Evolutionary conservation across 2,797 vertebrate genomes (phyloP).

Genomic region (Periophthalmus magnuspinnatus): DNA sequence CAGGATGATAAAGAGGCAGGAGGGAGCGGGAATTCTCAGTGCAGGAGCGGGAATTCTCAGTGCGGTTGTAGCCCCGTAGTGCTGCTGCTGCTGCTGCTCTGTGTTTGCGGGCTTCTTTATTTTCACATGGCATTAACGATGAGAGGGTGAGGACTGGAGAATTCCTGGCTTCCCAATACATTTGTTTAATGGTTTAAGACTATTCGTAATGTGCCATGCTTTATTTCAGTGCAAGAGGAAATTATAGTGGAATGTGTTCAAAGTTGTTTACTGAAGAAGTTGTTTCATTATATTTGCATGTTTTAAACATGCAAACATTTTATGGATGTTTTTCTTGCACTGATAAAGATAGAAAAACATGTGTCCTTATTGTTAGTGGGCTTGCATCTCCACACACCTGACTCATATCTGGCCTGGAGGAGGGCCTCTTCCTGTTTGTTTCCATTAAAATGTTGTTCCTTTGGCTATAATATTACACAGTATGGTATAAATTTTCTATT

Average conservation of each 20-base stretch:
- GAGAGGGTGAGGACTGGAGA: constrained; percentile 17
- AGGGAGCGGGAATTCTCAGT: constrained; percentile 40
- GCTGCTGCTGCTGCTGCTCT: constrained; percentile 13
- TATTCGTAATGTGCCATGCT: neutral
- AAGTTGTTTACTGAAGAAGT: no score
- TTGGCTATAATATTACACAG: no score
- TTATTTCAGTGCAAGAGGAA: neutral
- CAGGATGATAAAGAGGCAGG: constrained; percentile 48
- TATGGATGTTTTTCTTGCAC: no score
- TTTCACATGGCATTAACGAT: constrained; percentile 6
- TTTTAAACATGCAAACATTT: no score
- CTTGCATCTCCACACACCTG: no score
- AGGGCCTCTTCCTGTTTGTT: no score
- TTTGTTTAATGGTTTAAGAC: neutral
- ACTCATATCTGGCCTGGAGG: no score
- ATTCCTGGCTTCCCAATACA: neutral
- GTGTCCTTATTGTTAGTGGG: no score
- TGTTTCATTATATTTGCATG: no score
- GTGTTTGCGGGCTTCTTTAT: constrained; percentile 4
- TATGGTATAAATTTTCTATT: no score
- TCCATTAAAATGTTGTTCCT: no score
- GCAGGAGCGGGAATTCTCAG: constrained; percentile 32
- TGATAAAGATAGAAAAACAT: no score
- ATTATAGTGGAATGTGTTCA: neutral
- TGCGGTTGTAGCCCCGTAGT: constrained; percentile 26